Conservation (phyloP, 30 jellyfish, hydroid and myxozoan genomes). For the Catostylus mosaicus region DNA sequence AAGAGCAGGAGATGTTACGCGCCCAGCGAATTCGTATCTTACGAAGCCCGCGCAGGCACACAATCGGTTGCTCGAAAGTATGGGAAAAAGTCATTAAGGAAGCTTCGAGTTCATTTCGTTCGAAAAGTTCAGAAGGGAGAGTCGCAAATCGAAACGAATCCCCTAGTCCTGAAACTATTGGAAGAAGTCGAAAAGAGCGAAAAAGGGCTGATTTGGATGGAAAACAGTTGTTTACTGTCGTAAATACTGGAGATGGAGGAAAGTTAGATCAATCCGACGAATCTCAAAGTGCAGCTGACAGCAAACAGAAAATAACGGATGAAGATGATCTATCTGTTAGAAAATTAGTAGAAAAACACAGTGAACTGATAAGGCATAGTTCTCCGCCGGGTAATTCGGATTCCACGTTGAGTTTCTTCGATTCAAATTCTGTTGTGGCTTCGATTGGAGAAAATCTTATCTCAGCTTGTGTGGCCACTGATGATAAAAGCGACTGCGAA, state of each 20-base stretch:
- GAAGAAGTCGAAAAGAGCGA: background rate
- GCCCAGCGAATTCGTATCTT: slow-evolving; percentile 30
- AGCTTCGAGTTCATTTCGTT: slow-evolving; percentile 18
- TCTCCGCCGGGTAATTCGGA: slow-evolving; percentile 41
- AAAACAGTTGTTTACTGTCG: background rate
- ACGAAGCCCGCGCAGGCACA: slow-evolving; percentile 74
- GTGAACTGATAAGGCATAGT: slow-evolving; percentile 14
- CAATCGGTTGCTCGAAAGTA: slow-evolving; percentile 53
- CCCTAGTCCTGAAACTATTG: slow-evolving; percentile 27
- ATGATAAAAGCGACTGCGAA: background rate
- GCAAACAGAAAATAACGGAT: background rate
- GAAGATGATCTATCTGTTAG: slow-evolving; percentile 63
- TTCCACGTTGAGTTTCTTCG: background rate
- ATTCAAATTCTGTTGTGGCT: background rate
- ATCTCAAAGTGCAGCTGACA: background rate
- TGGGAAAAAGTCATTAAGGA: slow-evolving; percentile 6
- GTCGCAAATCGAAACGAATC: slow-evolving; percentile 1
- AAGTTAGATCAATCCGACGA: background rate
- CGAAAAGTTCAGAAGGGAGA: slow-evolving; percentile 35
- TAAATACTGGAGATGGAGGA: background rate
- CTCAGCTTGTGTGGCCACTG: background rate
- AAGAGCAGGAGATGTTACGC: slow-evolving; percentile 21
- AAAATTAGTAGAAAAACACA: slow-evolving; percentile 57
- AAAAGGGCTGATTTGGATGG: background rate
- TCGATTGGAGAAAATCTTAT: background rate